Base-by-base conservation (phyloP, 37 sponge, comb jelly and placozoan genomes). In the Corticium candelabrum region DNA sequence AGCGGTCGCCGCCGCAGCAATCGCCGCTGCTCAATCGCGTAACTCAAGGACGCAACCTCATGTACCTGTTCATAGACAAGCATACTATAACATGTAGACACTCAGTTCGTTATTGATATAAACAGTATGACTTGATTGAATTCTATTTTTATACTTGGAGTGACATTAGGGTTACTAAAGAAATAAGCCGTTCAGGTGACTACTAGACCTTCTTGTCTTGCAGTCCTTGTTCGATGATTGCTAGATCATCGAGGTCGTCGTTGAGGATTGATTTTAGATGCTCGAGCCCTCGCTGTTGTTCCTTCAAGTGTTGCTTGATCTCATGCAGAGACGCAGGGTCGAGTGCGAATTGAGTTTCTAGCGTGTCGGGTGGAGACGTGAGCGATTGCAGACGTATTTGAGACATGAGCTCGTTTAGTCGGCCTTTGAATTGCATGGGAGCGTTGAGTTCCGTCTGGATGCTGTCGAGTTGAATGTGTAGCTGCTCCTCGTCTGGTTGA, bases 331-430 rank as follows among this genome's bases (percentile, higher is more conserved):
- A 32, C 0, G 36, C 35, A 11, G 91, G 87, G 37, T 94, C 94
- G 36, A 90, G n/a, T 21, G 71, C 2, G n/a, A 69, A 77, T 2
- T 74, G 41, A 1, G 50, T 34, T 27, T 90, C 86, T n/a, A n/a
- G n/a, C n/a, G n/a, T n/a, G n/a, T n/a, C n/a, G n/a, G n/a, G n/a
- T 0, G 85, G 37, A 75, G 68, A 72, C 75, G 71, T 29, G 41
- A 71, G 33, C 1, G 76, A 76, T 82, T 94, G 91, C 76, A 94
- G 77, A 21, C 94, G 73, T 3, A 94, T 68, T 75, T 90, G 92
- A 37, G 92, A 90, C 89, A 90, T 90, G 11, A 94, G 81, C 80
- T 94, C 94, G 86, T 88, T 88, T 37, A 94, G 87, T 11, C 92
- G 78, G 7, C 91, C 91, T 89, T 93, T 96, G 76, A 93, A 93